Conservation (phyloP, 92 coral and sea anemone genomes). For the Porites cylindrica region DNA sequence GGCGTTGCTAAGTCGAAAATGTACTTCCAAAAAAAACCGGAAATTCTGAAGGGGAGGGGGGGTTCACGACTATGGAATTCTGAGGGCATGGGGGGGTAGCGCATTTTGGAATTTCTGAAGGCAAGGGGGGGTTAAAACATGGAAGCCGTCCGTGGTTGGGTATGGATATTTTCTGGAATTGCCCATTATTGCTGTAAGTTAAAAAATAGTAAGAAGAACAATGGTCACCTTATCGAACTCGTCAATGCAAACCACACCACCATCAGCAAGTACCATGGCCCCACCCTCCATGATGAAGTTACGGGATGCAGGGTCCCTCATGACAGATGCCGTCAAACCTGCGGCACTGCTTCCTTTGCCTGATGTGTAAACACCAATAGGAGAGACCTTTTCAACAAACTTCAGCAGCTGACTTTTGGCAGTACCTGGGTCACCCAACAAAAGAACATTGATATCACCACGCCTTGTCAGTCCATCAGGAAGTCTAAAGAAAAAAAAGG, state of each 20-base stretch:
- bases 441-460: slow-evolving; percentile 93
- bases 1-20: too few species aligned
- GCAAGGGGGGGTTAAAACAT: too few species aligned
- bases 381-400: slow-evolving; percentile 98
- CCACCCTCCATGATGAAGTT: slow-evolving; percentile 99
- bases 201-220: neutral
- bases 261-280: slow-evolving; percentile 99
- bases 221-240: slow-evolving; percentile 95
- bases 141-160: too few species aligned
- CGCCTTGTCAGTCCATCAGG: slow-evolving; percentile 99
- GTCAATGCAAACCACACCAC: slow-evolving; percentile 99
- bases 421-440: slow-evolving; percentile 99
- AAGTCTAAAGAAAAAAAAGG: slow-evolving; percentile 57
- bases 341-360: slow-evolving; percentile 99
- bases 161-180: too few species aligned
- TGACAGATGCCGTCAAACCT: slow-evolving; percentile 98
- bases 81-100: too few species aligned
- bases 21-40: too few species aligned
- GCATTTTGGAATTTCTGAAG: too few species aligned
- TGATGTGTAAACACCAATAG: slow-evolving; percentile 96
- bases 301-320: slow-evolving; percentile 96
- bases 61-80: too few species aligned
- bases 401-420: slow-evolving; percentile 98
- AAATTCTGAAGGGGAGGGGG: too few species aligned
- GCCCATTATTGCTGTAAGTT: neutral